A percentile compares a stretch with the other conserved stretches of the same genome.
phyloP scores from a whole-genome alignment of 2,797 vertebrate species.

The Rallus crepitans region DNA sequence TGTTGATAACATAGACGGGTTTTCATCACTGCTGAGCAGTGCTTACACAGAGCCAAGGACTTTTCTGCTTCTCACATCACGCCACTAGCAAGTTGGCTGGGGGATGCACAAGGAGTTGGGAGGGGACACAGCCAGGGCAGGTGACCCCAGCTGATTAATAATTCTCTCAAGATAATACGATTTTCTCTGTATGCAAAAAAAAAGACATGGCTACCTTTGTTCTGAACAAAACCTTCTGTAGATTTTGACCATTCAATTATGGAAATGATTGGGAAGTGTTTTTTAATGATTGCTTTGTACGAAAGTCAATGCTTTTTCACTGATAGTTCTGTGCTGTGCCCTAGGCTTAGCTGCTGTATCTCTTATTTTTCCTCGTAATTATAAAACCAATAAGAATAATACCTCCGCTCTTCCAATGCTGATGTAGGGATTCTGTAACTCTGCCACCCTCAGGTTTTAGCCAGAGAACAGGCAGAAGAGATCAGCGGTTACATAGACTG shows the following conservation, averaged over 20 bases:
- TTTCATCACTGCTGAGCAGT: too few relatives aligned
- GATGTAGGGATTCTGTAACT: neutral
- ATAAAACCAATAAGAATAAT: neutral
- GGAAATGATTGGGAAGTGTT: neutral
- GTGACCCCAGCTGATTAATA: neutral
- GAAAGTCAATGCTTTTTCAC: neutral
- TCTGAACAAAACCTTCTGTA: neutral
- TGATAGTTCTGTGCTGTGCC: neutral
- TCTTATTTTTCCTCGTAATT: neutral
- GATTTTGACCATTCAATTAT: neutral
- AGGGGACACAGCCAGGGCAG: too few relatives aligned
- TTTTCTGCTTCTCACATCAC: too few relatives aligned
- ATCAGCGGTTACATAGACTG: neutral
- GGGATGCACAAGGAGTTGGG: too few relatives aligned
- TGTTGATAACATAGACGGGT: too few relatives aligned
- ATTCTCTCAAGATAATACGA: neutral
- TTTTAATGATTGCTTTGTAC: neutral
- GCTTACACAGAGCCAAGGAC: too few relatives aligned
- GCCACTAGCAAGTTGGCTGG: too few relatives aligned
- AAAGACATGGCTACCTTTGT: neutral
- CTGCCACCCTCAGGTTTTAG: neutral
- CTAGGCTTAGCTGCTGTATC: neutral
- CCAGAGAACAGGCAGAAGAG: neutral
- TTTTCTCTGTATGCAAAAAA: neutral
- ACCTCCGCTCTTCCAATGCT: neutral